Evolutionary conservation across 2,888 invertebrate genomes (phyloP).

Genomic region (Noctua pronuba): DNA sequence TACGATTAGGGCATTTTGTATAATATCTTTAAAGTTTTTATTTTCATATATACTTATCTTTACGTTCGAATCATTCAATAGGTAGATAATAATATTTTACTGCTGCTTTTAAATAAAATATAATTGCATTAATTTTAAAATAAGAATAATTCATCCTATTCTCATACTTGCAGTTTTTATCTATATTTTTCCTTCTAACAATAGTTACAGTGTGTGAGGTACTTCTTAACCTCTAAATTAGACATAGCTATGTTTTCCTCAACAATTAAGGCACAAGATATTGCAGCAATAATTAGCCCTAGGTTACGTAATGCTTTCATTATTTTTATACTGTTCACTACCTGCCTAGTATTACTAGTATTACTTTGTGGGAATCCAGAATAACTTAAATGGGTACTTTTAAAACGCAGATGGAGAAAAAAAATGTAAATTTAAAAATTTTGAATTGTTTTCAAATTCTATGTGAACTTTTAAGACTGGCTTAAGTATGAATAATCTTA

Average conservation of each 20-base stretch:
- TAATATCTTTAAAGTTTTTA: neutral
- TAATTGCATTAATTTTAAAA: neutral
- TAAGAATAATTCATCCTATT: neutral
- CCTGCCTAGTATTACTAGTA: neutral
- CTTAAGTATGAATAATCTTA: neutral
- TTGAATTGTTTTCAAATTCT: neutral
- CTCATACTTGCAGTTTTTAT: constrained; percentile 3
- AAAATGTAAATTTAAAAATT: neutral
- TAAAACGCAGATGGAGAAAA: neutral
- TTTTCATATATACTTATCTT: neutral
- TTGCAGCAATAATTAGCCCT: neutral
- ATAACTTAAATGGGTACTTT: neutral
- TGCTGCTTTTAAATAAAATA: neutral
- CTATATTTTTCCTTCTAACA: neutral
- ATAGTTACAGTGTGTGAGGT: neutral
- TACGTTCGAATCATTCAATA: neutral
- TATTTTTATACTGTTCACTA: neutral
- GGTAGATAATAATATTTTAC: neutral
- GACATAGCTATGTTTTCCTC: constrained; percentile 14
- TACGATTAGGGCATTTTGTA: constrained; percentile 13
- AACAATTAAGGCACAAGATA: too few species aligned
- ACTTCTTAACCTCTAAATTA: constrained; percentile 7
- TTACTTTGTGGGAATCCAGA: too few species aligned
- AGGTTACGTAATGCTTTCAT: neutral
- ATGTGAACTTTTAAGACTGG: neutral